These are phyloP conservation scores for Drosophila pachea DNA, from an alignment of 1,140 invertebrate species.

Conservation along the genomic window DNA sequence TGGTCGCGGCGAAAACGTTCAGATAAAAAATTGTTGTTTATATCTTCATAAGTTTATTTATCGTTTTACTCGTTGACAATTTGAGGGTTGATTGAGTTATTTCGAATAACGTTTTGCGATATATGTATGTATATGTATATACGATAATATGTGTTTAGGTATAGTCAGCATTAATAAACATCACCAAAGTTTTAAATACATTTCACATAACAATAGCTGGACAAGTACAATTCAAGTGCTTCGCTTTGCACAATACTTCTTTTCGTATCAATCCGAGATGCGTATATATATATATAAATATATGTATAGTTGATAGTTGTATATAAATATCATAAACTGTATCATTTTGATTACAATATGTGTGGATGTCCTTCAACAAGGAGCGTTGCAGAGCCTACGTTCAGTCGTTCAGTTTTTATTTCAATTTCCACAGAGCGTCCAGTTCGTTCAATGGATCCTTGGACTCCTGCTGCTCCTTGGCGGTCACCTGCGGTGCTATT, in stretches of 20 bases:
- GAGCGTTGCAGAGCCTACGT: slow-evolving; percentile 31
- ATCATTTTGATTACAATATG: slow-evolving; percentile 37
- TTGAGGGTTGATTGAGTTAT: too few relatives aligned
- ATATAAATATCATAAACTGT: slow-evolving; percentile 33
- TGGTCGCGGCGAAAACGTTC: too few relatives aligned
- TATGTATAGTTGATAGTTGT: slow-evolving; percentile 34
- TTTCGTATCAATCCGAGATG: slow-evolving; percentile 48
- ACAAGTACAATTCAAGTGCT: slow-evolving; percentile 37
- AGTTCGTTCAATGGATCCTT: slow-evolving; percentile 78
- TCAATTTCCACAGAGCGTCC: slow-evolving; percentile 78
- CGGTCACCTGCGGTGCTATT: slow-evolving; percentile 71
- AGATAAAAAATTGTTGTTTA: too few relatives aligned
- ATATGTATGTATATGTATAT: slow-evolving; percentile 11
- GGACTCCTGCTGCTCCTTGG: slow-evolving; percentile 74
- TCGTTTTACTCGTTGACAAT: too few relatives aligned
- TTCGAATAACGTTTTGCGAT: slow-evolving; percentile 8
- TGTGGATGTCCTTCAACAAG: slow-evolving; percentile 20
- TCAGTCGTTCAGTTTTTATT: slow-evolving; percentile 54
- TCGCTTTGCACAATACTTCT: slow-evolving; percentile 41
- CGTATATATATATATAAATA: slow-evolving; percentile 11
- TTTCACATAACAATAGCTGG: slow-evolving; percentile 53
- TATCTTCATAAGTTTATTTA: too few relatives aligned
- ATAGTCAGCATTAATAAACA: slow-evolving; percentile 46
- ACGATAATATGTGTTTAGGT: slow-evolving; percentile 10
- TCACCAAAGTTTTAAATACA: slow-evolving; percentile 58